Percentiles rank a stretch among this genome's conserved stretches.
Conservation (phyloP, 2,888 invertebrate genomes). For the Campopleginae sp. region DNA sequence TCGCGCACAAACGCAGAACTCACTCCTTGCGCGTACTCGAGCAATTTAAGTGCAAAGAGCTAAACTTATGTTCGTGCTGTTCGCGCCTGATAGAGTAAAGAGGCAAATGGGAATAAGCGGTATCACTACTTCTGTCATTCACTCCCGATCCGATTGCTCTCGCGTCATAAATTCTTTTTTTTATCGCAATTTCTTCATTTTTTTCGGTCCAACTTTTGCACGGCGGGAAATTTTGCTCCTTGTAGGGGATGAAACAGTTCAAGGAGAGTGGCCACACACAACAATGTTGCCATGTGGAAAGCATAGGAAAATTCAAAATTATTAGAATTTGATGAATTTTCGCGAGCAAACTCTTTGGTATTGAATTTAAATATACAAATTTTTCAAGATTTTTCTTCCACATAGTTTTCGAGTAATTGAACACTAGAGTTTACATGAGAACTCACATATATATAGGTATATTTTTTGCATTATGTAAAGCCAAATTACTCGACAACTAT, state of each 20-base stretch:
- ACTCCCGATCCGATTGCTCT: constrained; percentile 50
- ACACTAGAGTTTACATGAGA: too few species aligned
- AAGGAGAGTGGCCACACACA: too few species aligned
- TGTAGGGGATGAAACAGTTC: neutral
- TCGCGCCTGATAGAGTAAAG: constrained; percentile 22
- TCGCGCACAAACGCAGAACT: constrained; percentile 22
- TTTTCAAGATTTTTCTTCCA: too few species aligned
- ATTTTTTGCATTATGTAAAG: too few species aligned
- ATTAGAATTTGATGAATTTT: too few species aligned
- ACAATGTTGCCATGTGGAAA: too few species aligned
- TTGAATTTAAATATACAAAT: too few species aligned
- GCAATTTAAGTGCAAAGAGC: constrained; percentile 55
- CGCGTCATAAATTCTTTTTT: constrained; percentile 36
- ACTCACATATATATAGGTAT: too few species aligned
- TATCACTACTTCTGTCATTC: constrained; percentile 49
- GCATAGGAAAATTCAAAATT: too few species aligned
- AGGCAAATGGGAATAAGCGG: constrained; percentile 46
- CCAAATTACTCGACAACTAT: too few species aligned
- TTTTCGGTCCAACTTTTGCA: neutral
- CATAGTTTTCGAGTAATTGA: too few species aligned
- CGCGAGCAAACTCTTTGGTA: too few species aligned
- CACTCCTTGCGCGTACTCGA: constrained; percentile 31
- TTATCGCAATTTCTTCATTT: neutral
- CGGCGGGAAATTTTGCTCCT: neutral
- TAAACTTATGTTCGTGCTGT: constrained; percentile 53